These are phyloP conservation scores for Notothenia coriiceps DNA, from an alignment of 2,113 vertebrate species.

Conservation along the genomic window DNA sequence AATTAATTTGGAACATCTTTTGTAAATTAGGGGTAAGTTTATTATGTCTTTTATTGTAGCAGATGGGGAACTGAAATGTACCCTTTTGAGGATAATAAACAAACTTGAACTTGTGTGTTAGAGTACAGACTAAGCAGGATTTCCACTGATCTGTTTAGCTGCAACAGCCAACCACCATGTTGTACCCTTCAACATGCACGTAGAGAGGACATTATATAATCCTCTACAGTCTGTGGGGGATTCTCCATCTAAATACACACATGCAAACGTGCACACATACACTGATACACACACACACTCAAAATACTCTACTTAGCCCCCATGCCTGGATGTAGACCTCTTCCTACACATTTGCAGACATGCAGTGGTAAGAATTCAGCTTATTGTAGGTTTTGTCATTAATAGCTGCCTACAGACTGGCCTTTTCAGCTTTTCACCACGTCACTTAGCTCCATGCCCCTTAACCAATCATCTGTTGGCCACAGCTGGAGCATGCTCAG, in stretches of 20 bases:
- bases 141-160: conserved; percentile 57
- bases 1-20: neutral
- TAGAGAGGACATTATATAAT: conserved; percentile 77
- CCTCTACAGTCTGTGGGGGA: conserved; percentile 47
- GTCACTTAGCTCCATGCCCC: conserved; percentile 45
- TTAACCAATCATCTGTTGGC: conserved; percentile 49
- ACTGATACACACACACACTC: conserved; percentile 2
- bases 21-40: neutral
- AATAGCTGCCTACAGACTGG: conserved; percentile 43
- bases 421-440: conserved; percentile 31
- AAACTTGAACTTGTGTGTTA: conserved; percentile 28
- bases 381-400: conserved; percentile 53
- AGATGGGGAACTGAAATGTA: neutral
- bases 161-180: conserved; percentile 71
- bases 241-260: conserved; percentile 45
- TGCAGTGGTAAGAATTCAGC: conserved; percentile 32
- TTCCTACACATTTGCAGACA: conserved; percentile 22
- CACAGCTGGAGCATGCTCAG: conserved; percentile 50
- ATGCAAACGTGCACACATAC: neutral
- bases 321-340: too few relatives aligned
- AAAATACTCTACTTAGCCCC: neutral
- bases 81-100: conserved; percentile 17
- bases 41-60: neutral
- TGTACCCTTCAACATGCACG: conserved; percentile 71
- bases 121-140: conserved; percentile 43